Evolutionary conservation across 92 coral and sea anemone genomes (phyloP).

Genomic region (Chrysogorgia sp.): DNA sequence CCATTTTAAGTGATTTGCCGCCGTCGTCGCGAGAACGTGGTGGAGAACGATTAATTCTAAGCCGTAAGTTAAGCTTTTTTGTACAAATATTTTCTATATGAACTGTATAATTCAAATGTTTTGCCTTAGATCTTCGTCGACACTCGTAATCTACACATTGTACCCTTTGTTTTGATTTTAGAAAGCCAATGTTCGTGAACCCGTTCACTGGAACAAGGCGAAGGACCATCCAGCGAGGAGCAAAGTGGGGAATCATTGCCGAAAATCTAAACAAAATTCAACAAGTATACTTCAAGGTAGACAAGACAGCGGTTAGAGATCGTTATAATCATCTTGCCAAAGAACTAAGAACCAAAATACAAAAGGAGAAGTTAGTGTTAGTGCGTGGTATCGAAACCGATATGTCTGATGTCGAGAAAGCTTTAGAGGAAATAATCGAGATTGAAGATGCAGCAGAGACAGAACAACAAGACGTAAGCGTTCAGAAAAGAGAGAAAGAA

Average conservation of each 20-base stretch:
- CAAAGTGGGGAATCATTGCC: constrained; percentile 53
- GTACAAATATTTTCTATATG: too few relatives aligned
- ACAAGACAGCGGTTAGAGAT: constrained; percentile 42
- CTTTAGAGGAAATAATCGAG: too few relatives aligned
- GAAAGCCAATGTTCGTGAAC: constrained; percentile 53
- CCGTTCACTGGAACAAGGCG: constrained; percentile 58
- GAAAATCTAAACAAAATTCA: constrained; percentile 57
- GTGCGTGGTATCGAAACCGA: too few relatives aligned
- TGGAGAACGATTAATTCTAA: constrained; percentile 38
- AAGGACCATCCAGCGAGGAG: constrained; percentile 57
- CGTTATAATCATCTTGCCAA: constrained; percentile 46
- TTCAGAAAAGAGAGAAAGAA: neutral
- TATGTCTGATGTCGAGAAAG: too few relatives aligned
- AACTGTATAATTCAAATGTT: constrained; percentile 16
- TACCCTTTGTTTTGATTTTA: too few relatives aligned
- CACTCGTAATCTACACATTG: too few relatives aligned
- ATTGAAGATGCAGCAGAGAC: constrained; percentile 2
- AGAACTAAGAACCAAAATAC: too few relatives aligned
- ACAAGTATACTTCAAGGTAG: neutral
- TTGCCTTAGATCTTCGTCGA: constrained; percentile 17
- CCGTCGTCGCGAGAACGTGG: constrained; percentile 56
- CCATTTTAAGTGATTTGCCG: constrained; percentile 54
- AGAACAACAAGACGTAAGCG: constrained; percentile 6
- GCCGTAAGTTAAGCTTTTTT: constrained; percentile 25
- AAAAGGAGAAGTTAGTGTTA: too few relatives aligned